Evolutionary conservation across 1,140 invertebrate species (phyloP).

Genomic region (Temnothorax longispinosus): DNA sequence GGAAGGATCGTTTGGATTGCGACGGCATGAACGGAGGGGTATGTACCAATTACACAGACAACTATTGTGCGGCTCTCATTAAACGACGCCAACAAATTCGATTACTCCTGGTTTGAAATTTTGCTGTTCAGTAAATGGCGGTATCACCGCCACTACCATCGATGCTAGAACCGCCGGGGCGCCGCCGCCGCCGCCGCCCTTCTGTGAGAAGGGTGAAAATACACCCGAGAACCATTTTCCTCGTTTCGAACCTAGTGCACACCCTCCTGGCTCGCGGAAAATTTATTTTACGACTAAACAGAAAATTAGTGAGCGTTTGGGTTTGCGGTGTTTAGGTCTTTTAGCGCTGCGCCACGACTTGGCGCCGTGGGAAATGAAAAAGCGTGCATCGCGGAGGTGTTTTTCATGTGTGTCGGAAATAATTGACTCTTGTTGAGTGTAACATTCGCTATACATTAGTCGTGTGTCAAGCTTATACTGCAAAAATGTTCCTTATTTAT

Average conservation of each 20-base stretch:
- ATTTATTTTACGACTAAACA: conserved; percentile 86
- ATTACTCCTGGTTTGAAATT: conserved; percentile 85
- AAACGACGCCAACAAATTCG: conserved; percentile 85
- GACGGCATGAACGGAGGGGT: conserved; percentile 65
- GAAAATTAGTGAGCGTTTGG: conserved; percentile 85
- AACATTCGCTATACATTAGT: background rate
- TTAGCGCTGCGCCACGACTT: conserved; percentile 64
- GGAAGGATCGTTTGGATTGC: conserved; percentile 51
- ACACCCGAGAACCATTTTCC: conserved; percentile 81
- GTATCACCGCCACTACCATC: conserved; percentile 70
- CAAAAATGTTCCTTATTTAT: background rate
- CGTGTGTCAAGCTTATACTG: background rate
- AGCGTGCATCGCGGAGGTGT: conserved; percentile 15
- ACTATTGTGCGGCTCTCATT: conserved; percentile 85
- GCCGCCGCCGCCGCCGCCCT: conserved; percentile 66
- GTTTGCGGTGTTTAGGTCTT: conserved; percentile 80
- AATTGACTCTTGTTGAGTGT: conserved; percentile 62
- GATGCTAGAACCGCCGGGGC: conserved; percentile 24
- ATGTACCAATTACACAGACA: conserved; percentile 85
- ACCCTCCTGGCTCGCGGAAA: conserved; percentile 65
- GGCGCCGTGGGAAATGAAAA: conserved; percentile 39
- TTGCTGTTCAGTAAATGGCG: conserved; percentile 80
- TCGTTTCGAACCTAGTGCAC: conserved; percentile 71
- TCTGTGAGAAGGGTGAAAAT: conserved; percentile 74
- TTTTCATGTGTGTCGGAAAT: conserved; percentile 50